These are phyloP conservation scores for Arvicola amphibius DNA, from an alignment of 2,797 vertebrate species.

Conservation along the genomic window DNA sequence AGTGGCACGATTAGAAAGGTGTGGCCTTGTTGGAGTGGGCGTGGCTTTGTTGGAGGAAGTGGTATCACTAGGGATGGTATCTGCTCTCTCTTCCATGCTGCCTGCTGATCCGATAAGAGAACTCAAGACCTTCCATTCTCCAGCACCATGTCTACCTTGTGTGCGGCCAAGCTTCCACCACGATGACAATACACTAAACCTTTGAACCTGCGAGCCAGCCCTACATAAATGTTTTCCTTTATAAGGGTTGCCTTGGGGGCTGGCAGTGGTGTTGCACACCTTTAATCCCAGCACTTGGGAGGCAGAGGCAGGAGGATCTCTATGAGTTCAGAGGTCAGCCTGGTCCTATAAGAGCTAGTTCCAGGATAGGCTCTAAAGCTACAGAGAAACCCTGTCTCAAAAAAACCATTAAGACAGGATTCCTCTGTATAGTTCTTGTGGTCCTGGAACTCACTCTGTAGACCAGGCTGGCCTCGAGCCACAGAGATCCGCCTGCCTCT, in stretches of 20 bases:
- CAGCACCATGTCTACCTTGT: not conserved
- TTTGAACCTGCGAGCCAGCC: not conserved
- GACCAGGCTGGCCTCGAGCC: too few species aligned
- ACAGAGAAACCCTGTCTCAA: too few species aligned
- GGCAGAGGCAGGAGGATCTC: too few species aligned
- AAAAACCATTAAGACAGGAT: too few species aligned
- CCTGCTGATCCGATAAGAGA: not conserved
- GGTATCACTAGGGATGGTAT: not conserved
- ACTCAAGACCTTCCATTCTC: not conserved
- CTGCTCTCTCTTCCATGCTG: not conserved
- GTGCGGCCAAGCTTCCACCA: not conserved
- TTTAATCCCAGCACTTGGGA: too few species aligned
- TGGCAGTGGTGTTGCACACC: rapidly evolving
- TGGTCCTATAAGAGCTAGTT: too few species aligned
- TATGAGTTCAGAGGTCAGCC: too few species aligned
- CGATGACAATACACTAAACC: not conserved
- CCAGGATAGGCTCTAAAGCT: too few species aligned
- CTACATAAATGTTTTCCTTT: not conserved
- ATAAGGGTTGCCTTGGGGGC: not conserved
- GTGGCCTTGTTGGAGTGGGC: not conserved
- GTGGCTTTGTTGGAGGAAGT: not conserved
- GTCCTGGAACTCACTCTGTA: too few species aligned
- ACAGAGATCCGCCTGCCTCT: too few species aligned
- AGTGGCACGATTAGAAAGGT: not conserved
- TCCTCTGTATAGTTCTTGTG: too few species aligned